Evolutionary conservation across 2,113 vertebrate species (phyloP).

Genomic region (Hiodon tergisus): DNA sequence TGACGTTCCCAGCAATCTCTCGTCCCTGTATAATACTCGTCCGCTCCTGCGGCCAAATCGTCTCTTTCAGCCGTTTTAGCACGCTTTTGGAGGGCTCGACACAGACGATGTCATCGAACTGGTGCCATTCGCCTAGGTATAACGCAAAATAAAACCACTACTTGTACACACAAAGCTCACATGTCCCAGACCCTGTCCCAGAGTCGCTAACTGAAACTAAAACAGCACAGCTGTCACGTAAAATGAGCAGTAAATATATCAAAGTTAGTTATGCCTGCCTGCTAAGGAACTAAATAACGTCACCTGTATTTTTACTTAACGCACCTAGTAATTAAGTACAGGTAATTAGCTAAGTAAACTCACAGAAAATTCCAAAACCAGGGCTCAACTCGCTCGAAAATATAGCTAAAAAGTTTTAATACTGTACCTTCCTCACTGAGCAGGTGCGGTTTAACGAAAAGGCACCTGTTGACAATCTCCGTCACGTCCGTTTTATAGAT

Average conservation of each 20-base stretch:
- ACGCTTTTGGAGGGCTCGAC: rapidly evolving
- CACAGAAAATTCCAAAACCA: too few relatives aligned
- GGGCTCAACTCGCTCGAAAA: background rate
- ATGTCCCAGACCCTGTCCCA: too few relatives aligned
- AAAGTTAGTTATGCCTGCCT: too few relatives aligned
- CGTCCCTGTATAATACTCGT: slow-evolving; percentile 57
- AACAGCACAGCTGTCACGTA: too few relatives aligned
- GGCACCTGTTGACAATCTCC: slow-evolving; percentile 50
- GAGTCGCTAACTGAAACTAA: too few relatives aligned
- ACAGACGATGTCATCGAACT: slow-evolving; percentile 89
- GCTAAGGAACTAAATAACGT: too few relatives aligned
- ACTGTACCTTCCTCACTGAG: slow-evolving; percentile 54
- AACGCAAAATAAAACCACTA: background rate
- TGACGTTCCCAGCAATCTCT: slow-evolving; percentile 62
- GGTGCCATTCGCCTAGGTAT: slow-evolving; percentile 76
- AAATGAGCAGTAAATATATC: too few relatives aligned
- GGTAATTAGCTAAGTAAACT: too few relatives aligned
- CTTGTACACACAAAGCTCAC: background rate
- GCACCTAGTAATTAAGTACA: too few relatives aligned
- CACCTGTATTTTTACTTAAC: too few relatives aligned
- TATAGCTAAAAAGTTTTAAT: background rate
- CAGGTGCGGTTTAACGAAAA: slow-evolving; percentile 47
- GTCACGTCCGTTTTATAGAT: slow-evolving; percentile 58
- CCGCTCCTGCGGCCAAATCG: slow-evolving; percentile 26
- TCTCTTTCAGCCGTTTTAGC: rapidly evolving